A percentile compares a stretch with the other conserved stretches of the same genome.
Conservation (phyloP, 2,797 vertebrate species). For the Acestrorhynchus altus region DNA sequence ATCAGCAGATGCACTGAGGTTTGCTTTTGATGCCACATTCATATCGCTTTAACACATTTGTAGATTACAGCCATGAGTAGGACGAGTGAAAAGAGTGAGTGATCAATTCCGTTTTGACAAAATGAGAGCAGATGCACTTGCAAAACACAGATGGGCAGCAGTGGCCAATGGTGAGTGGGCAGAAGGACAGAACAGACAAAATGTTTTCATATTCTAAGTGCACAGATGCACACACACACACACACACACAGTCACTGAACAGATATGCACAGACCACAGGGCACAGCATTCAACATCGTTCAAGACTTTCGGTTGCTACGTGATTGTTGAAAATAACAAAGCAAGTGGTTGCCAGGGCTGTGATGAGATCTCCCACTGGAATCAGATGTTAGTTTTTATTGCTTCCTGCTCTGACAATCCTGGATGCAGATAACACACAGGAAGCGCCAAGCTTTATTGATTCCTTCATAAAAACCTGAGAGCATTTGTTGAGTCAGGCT, state of each 20-base stretch:
- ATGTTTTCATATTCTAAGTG: slow-evolving; percentile 17
- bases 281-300: slow-evolving; percentile 54
- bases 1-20: neutral
- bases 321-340: slow-evolving; percentile 74
- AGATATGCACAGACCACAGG: slow-evolving; percentile 54
- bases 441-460: slow-evolving; percentile 49
- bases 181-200: slow-evolving; percentile 14
- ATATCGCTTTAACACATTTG: neutral
- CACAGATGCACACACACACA: slow-evolving; percentile 2
- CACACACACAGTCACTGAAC: slow-evolving; percentile 47
- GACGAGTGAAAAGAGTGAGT: neutral
- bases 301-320: slow-evolving; percentile 76
- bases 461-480: neutral
- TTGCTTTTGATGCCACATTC: neutral
- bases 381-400: slow-evolving; percentile 48
- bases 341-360: slow-evolving; percentile 65
- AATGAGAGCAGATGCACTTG: slow-evolving; percentile 22
- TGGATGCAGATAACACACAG: neutral
- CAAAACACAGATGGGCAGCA: slow-evolving; percentile 30
- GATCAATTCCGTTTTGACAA: slow-evolving; percentile 13
- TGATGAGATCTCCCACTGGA: slow-evolving; percentile 62
- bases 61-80: neutral
- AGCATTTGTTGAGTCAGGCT: neutral
- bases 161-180: slow-evolving; percentile 30
- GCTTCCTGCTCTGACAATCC: slow-evolving; percentile 43